A percentile compares a stretch with the other conserved stretches of the same genome.
Evolutionary conservation across 2,797 vertebrate species (phyloP).

Genomic region (Cottoperca gobio): DNA sequence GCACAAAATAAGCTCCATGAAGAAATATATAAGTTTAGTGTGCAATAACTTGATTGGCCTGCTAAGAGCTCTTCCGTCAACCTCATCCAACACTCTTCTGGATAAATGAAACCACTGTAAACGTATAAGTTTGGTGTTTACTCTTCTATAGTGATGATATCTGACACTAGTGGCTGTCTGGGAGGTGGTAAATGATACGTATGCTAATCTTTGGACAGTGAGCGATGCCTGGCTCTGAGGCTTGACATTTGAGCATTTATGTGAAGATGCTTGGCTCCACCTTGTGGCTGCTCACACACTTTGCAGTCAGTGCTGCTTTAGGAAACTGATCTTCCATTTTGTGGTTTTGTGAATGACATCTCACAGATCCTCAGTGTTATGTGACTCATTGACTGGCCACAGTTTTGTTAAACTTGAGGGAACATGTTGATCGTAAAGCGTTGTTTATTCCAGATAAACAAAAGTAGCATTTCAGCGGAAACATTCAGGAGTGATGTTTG

Average conservation of each 20-base stretch:
- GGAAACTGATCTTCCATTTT: slow-evolving; percentile 67
- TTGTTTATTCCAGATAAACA: not conserved
- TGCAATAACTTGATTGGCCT: not conserved
- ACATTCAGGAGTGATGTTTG: not conserved
- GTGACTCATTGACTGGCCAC: not conserved
- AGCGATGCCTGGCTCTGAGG: not conserved
- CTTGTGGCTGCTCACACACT: slow-evolving; percentile 62
- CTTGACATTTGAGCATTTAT: not conserved
- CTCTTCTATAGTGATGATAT: not conserved
- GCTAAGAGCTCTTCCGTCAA: not conserved
- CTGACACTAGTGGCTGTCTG: not conserved
- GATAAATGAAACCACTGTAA: not conserved
- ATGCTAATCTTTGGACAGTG: not conserved
- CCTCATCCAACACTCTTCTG: not conserved
- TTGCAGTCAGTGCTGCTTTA: not conserved
- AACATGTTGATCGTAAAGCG: not conserved
- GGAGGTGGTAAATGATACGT: not conserved
- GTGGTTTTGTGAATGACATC: slow-evolving; percentile 28
- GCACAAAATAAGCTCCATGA: not conserved
- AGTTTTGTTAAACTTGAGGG: not conserved
- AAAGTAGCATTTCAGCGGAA: not conserved
- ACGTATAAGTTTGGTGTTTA: not conserved
- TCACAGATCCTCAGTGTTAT: not conserved
- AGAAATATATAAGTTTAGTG: not conserved
- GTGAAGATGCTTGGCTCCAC: slow-evolving; percentile 56